Evolutionary conservation across 2,113 vertebrate genomes (phyloP).

Genomic region (Entelurus aequoreus): DNA sequence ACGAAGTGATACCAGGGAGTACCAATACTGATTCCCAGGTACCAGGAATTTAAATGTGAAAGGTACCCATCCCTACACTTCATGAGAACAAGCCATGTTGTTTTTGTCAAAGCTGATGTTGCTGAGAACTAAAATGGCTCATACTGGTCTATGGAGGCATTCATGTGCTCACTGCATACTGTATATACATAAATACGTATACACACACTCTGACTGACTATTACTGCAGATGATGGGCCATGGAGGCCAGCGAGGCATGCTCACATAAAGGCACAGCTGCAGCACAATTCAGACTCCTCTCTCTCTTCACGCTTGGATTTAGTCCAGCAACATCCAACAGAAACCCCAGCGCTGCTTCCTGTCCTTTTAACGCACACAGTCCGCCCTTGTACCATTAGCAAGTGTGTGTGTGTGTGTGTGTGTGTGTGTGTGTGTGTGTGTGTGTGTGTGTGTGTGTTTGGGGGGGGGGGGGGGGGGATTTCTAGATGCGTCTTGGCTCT

Average conservation of each 20-base stretch:
- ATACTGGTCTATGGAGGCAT: conserved; percentile 31
- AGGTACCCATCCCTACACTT: neutral
- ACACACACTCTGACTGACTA: conserved; percentile 31
- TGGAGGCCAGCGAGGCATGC: conserved; percentile 43
- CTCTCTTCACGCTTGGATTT: conserved; percentile 20
- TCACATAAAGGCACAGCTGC: conserved; percentile 57
- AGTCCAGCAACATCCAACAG: conserved; percentile 26
- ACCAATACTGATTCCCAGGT: too few species aligned
- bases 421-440: too few species aligned
- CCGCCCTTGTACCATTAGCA: conserved; percentile 1
- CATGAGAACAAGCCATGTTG: neutral
- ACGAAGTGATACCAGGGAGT: too few species aligned
- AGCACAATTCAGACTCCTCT: conserved; percentile 21
- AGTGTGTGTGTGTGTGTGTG: neutral
- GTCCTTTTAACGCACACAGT: conserved; percentile 1
- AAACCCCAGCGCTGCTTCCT: conserved; percentile 1
- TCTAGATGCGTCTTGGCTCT: neutral
- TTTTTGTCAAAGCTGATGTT: conserved; percentile 15
- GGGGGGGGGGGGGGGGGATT: neutral
- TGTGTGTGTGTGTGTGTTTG: too few species aligned
- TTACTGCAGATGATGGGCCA: conserved; percentile 56
- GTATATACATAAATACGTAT: too few species aligned
- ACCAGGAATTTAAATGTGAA: too few species aligned
- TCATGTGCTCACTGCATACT: conserved; percentile 42
- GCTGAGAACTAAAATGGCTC: conserved; percentile 17